phyloP scores from a whole-genome alignment of 2,888 invertebrate genomes.

The Acleris laterana region DNA sequence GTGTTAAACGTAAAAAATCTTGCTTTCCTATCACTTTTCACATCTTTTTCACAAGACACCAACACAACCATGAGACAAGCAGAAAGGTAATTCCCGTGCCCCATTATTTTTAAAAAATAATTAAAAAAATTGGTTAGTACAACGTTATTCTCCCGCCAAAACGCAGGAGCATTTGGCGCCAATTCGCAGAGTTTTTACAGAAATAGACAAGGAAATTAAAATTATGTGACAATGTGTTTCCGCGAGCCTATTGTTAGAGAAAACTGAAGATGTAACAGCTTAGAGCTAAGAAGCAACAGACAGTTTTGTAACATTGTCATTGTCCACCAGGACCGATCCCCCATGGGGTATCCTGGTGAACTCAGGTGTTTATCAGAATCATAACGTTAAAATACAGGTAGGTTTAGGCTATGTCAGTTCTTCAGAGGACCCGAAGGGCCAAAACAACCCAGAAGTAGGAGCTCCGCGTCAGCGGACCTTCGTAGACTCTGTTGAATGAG shows the following conservation, averaged over 20 bases:
- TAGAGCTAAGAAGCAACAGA: constrained; percentile 38
- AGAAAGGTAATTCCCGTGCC: constrained; percentile 43
- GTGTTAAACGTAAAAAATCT: constrained; percentile 85
- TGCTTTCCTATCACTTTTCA: constrained; percentile 51
- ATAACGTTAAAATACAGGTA: too few relatives aligned
- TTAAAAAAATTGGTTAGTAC: constrained; percentile 54
- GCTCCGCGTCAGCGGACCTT: too few relatives aligned
- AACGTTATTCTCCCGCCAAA: constrained; percentile 52
- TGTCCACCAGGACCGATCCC: too few relatives aligned
- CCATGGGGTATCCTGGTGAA: too few relatives aligned
- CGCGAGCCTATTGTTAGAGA: constrained; percentile 66
- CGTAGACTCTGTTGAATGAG: too few relatives aligned
- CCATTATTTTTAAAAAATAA: constrained; percentile 43
- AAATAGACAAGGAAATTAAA: constrained; percentile 60
- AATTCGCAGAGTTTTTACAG: constrained; percentile 58
- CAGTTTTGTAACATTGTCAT: too few relatives aligned
- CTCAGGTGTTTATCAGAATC: too few relatives aligned
- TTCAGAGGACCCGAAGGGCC: too few relatives aligned
- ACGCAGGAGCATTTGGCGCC: constrained; percentile 54
- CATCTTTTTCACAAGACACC: constrained; percentile 49
- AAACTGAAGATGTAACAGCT: constrained; percentile 46
- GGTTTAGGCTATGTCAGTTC: too few relatives aligned
- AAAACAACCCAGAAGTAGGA: too few relatives aligned
- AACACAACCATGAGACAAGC: constrained; percentile 45
- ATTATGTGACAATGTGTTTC: constrained; percentile 58